These are phyloP conservation scores for Cepaea hortensis DNA, from an alignment of 2,888 invertebrate genomes.

Conservation along the genomic window DNA sequence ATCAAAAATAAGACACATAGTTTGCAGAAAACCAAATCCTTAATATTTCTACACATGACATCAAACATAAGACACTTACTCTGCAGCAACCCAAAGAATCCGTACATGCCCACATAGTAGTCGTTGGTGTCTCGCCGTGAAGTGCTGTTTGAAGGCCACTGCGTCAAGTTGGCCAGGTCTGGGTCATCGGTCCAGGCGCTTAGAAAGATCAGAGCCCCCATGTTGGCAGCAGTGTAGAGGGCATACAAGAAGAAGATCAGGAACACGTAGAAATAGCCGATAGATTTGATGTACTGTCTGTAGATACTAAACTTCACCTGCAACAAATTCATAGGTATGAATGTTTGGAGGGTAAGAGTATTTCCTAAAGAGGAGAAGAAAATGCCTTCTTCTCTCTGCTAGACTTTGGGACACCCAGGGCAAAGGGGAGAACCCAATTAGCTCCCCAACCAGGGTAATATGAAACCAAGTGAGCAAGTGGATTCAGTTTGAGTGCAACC, in stretches of 20 bases:
- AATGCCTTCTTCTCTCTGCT: too few species aligned
- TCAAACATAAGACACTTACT: conserved; percentile 47
- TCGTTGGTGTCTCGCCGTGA: conserved; percentile 58
- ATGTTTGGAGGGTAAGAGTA: too few species aligned
- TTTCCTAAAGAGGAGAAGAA: background rate
- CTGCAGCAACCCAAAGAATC: conserved; percentile 61
- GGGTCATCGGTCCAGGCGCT: conserved; percentile 67
- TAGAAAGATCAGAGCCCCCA: conserved; percentile 65
- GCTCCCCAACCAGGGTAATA: too few species aligned
- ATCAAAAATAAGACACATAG: too few species aligned
- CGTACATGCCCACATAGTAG: conserved; percentile 65
- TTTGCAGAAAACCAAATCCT: too few species aligned
- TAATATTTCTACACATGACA: too few species aligned
- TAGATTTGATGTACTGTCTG: conserved; percentile 66
- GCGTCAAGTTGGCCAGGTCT: conserved; percentile 59
- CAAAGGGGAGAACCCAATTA: too few species aligned
- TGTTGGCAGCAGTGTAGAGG: conserved; percentile 53
- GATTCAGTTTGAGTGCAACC: too few species aligned
- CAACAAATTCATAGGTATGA: background rate
- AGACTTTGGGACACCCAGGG: too few species aligned
- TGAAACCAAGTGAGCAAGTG: too few species aligned
- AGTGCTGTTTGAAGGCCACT: conserved; percentile 59
- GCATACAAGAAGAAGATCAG: conserved; percentile 61
- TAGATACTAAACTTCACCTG: conserved; percentile 72
- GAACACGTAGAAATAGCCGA: conserved; percentile 64